These are phyloP conservation scores for Microcaecilia unicolor DNA, from an alignment of 2,797 vertebrate species.

Conservation along the genomic window DNA sequence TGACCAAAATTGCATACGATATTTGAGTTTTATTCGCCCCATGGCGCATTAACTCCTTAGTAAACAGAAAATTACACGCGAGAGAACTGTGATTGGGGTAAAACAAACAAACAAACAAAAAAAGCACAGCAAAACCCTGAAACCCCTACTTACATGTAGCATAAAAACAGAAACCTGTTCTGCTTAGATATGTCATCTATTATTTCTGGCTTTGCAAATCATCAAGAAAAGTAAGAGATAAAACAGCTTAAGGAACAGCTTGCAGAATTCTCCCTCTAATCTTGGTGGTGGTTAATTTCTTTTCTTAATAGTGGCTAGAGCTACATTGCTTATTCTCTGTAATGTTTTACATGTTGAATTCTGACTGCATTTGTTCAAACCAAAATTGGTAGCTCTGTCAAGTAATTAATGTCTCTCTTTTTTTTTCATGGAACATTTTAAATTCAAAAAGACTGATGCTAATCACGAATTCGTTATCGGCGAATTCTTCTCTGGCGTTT, in stretches of 20 bases:
- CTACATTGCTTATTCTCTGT: background rate
- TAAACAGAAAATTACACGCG: too few relatives aligned
- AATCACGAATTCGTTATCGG: constrained; percentile 19
- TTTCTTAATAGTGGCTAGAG: background rate
- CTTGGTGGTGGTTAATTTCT: constrained; percentile 12
- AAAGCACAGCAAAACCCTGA: too few relatives aligned
- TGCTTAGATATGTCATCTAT: too few relatives aligned
- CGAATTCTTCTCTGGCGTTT: constrained; percentile 20
- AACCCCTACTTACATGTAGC: too few relatives aligned
- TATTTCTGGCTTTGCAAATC: background rate
- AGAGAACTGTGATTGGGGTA: too few relatives aligned
- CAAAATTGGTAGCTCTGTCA: constrained; percentile 6
- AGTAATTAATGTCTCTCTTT: background rate
- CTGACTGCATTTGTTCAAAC: constrained; percentile 17
- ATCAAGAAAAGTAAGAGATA: background rate
- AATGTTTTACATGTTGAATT: constrained; percentile 10
- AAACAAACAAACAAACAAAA: too few relatives aligned
- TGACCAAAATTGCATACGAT: too few relatives aligned
- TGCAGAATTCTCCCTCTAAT: background rate
- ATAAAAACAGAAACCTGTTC: too few relatives aligned
- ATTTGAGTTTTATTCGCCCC: too few relatives aligned
- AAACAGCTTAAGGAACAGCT: background rate
- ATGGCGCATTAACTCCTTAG: too few relatives aligned
- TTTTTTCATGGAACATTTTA: background rate
- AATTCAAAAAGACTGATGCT: constrained; percentile 12